Percentiles rank a stretch among this genome's conserved stretches.
Conservation (phyloP, 2,888 invertebrate genomes). For the Allolobophora icterica region DNA sequence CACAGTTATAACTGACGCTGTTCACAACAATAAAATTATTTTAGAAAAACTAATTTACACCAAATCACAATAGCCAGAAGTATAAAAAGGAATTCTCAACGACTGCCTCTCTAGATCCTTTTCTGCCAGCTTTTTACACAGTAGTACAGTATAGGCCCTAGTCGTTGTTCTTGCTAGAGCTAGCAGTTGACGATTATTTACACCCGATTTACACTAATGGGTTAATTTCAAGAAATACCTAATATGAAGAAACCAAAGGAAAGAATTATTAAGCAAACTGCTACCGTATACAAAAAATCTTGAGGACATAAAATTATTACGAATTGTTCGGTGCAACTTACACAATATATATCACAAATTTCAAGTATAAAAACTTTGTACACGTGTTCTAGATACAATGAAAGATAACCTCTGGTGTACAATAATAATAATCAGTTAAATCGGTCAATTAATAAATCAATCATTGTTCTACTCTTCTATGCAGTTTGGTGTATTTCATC, state of each 20-base stretch:
- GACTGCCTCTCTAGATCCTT: not conserved
- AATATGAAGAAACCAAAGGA: slow-evolving; percentile 2
- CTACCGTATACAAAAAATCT: not conserved
- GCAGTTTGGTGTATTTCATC: not conserved
- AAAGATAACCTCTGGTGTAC: not conserved
- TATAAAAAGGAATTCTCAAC: slow-evolving; percentile 18
- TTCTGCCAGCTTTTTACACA: not conserved
- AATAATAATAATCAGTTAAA: too few relatives aligned
- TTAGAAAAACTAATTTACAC: slow-evolving; percentile 27
- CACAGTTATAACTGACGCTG: not conserved
- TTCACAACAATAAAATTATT: slow-evolving; percentile 23
- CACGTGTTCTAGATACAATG: not conserved
- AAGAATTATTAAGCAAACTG: slow-evolving; percentile 4
- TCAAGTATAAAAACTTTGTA: slow-evolving; percentile 7
- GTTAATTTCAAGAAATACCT: not conserved
- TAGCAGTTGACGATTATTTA: not conserved
- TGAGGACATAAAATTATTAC: not conserved
- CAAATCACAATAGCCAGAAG: slow-evolving; percentile 28
- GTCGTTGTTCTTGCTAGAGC: too few relatives aligned
- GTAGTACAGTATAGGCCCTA: not conserved
- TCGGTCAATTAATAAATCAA: not conserved
- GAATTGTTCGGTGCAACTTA: not conserved
- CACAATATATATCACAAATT: slow-evolving; percentile 17
- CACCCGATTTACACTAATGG: not conserved
- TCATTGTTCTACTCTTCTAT: not conserved